Base-by-base conservation (phyloP, 2,888 invertebrate species). In the Boloria selene region DNA sequence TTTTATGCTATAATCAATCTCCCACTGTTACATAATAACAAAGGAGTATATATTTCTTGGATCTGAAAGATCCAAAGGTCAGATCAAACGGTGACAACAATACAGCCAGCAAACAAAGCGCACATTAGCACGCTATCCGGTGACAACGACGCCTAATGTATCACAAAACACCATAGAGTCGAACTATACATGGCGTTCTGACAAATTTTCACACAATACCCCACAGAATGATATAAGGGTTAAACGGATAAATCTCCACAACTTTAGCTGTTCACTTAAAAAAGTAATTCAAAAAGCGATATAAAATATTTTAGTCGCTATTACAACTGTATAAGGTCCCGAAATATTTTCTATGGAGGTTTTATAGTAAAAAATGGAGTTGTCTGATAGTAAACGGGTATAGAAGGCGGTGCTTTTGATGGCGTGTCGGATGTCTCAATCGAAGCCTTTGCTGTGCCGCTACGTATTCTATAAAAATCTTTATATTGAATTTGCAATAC, bases 371-470 rank as follows among this genome's bases (percentile, higher is more conserved):
- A 71, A 63, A 65, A 42, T 49, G 60, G 64, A 67, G 74, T 85
- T 80, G 83, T 79, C 38, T 73, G 82, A 83, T 83, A 85, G 79
- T 78, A 80, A 81, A 83, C 84, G 82, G 82, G 84, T 87, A 87
- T 88, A 87, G 87, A 86, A 78, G 74, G 86, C 90, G 90, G 90
- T 76, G 65, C 84, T 83, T 91, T 90, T 91, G 91, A 91, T 80
- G 79, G 74, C 83, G 84, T 84, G 82, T 91, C 90, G 86, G 87
- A 90, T 91, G 88, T 87, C 90, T 90, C 88, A 87, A 90, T 91
- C 88, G 86, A 79, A 84, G 83, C 84, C 86, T 88, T 86, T 78
- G 75, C 80, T 81, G 82, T 85, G 84, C 83, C 75, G 68, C 65
- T 64, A 64, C 50, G 31, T 59, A 61, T 67, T 66, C 71, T 68